Percentiles rank a stretch among this genome's conserved stretches.
These are phyloP conservation scores for Myotis daubentonii DNA, from an alignment of 2,797 vertebrate species.

Conservation along the genomic window DNA sequence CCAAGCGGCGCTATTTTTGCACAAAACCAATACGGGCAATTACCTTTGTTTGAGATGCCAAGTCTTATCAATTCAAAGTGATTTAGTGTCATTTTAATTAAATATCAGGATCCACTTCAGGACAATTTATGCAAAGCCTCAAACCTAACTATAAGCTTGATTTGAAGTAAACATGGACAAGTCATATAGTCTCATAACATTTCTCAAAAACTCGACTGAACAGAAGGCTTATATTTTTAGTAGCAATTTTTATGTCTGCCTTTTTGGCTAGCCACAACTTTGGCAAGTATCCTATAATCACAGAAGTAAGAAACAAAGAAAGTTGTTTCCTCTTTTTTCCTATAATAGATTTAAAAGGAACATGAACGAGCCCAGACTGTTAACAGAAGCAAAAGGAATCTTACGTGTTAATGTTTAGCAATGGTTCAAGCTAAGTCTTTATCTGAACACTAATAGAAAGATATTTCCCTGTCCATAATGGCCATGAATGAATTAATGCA, in stretches of 20 bases:
- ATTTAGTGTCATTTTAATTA: constrained; percentile 91
- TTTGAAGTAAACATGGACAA: constrained; percentile 86
- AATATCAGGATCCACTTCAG: constrained; percentile 89
- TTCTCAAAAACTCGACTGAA: constrained; percentile 85
- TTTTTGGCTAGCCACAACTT: constrained; percentile 88
- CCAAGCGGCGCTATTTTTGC: constrained; percentile 89
- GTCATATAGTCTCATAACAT: constrained; percentile 84
- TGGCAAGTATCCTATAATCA: constrained; percentile 85
- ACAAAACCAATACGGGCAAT: constrained; percentile 90
- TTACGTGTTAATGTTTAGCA: constrained; percentile 75
- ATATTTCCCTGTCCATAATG: constrained; percentile 77
- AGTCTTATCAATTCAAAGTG: constrained; percentile 90
- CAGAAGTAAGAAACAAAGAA: constrained; percentile 87
- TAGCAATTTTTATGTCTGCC: constrained; percentile 86
- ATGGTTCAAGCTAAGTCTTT: constrained; percentile 81
- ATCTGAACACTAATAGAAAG: constrained; percentile 77
- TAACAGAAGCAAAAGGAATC: constrained; percentile 78
- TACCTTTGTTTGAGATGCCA: constrained; percentile 91
- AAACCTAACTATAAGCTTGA: constrained; percentile 87
- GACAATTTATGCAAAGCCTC: constrained; percentile 88
- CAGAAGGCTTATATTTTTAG: constrained; percentile 88
- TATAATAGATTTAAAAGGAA: constrained; percentile 83
- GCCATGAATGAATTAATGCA: constrained; percentile 81
- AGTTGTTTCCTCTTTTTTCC: constrained; percentile 82
- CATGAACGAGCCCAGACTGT: constrained; percentile 78